These are phyloP conservation scores for Adela reaumurella DNA, from an alignment of 2,888 invertebrate species.

Conservation along the genomic window DNA sequence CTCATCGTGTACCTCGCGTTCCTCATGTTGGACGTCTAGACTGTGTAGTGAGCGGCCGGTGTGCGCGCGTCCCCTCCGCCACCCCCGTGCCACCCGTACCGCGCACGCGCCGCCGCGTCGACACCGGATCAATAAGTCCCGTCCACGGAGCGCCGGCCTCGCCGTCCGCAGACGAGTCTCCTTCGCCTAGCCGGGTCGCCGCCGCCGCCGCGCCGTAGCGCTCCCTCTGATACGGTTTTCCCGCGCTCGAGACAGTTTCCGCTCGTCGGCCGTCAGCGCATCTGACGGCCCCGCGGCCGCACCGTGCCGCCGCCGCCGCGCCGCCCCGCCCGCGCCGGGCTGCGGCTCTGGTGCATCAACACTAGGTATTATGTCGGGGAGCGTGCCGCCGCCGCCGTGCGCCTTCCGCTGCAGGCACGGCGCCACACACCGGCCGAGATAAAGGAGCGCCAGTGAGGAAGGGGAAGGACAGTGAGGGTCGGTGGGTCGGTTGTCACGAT, in stretches of 20 bases:
- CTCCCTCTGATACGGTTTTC: conserved; percentile 30
- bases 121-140: conserved; percentile 32
- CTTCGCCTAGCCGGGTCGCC: conserved; percentile 11
- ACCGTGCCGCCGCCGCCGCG: conserved; percentile 35
- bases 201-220: conserved; percentile 10
- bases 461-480: conserved; percentile 7
- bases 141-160: conserved; percentile 9
- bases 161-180: conserved; percentile 6
- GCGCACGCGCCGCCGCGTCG: conserved; percentile 47
- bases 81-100: conserved; percentile 16
- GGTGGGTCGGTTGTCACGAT: conserved; percentile 36
- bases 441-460: conserved; percentile 4
- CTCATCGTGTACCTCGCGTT: conserved; percentile 64
- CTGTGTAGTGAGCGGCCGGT: conserved; percentile 11
- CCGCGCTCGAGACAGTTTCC: conserved; percentile 25
- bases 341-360: not conserved
- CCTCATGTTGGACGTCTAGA: conserved; percentile 62
- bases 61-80: conserved; percentile 20
- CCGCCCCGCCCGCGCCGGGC: conserved; percentile 16
- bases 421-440: not conserved
- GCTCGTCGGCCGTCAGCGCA: conserved; percentile 9
- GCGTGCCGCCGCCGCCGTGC: conserved; percentile 25
- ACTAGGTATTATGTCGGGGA: conserved; percentile 33
- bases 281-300: conserved; percentile 28
- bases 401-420: conserved; percentile 21